These are phyloP conservation scores for Scatophagus argus DNA, from an alignment of 2,113 vertebrate genomes.

Conservation along the genomic window DNA sequence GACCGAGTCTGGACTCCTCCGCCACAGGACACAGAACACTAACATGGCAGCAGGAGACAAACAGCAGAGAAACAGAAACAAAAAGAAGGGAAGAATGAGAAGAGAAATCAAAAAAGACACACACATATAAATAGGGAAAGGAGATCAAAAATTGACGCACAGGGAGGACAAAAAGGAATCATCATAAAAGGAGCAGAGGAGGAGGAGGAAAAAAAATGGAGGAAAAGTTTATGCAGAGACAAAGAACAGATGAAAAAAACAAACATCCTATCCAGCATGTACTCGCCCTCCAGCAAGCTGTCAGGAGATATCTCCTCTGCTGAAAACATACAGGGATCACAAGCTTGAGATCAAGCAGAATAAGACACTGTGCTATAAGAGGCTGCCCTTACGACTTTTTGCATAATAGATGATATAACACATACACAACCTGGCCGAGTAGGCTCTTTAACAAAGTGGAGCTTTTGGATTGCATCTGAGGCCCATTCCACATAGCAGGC, in stretches of 20 bases:
- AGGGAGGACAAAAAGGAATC: constrained; percentile 20
- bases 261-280: constrained; percentile 62
- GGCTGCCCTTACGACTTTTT: constrained; percentile 66
- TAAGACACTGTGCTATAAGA: constrained; percentile 55
- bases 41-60: constrained; percentile 27
- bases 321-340: constrained; percentile 65
- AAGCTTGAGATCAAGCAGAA: constrained; percentile 67
- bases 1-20: constrained; percentile 93
- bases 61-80: constrained; percentile 6
- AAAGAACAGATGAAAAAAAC: constrained; percentile 68
- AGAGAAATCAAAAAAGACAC: background rate
- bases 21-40: constrained; percentile 97
- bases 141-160: constrained; percentile 16
- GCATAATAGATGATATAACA: constrained; percentile 70
- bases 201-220: constrained; percentile 30
- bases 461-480: constrained; percentile 43
- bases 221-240: constrained; percentile 42
- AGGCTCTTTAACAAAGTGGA: constrained; percentile 38
- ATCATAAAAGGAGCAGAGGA: constrained; percentile 41
- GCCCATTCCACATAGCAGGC: background rate
- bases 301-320: constrained; percentile 64
- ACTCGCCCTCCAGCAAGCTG: constrained; percentile 62
- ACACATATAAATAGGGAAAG: constrained; percentile 34
- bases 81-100: constrained; percentile 25
- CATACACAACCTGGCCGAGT: constrained; percentile 35